A percentile compares a stretch with the other conserved stretches of the same genome.
phyloP scores from a whole-genome alignment of 2,797 vertebrate genomes.

The Phoeniculus purpureus region DNA sequence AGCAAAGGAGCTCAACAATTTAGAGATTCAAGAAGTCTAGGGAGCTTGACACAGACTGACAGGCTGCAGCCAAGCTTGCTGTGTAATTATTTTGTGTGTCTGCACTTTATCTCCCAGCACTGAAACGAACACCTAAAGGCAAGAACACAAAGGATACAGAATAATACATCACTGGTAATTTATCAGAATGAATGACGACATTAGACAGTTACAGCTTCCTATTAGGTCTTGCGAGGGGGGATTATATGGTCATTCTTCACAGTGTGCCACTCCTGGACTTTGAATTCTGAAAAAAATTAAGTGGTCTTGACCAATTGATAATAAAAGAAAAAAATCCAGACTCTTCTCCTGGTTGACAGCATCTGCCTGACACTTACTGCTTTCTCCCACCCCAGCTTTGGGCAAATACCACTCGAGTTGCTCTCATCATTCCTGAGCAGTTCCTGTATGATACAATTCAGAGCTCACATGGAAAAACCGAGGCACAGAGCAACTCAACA shows the following conservation, averaged over 20 bases:
- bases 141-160: slow-evolving; percentile 52
- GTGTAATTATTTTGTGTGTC: slow-evolving; percentile 26
- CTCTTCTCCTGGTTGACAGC: neutral
- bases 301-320: slow-evolving; percentile 1
- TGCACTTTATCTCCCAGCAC: slow-evolving; percentile 55
- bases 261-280: neutral
- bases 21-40: slow-evolving; percentile 3
- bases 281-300: neutral
- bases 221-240: slow-evolving; percentile 39
- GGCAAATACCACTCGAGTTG: neutral
- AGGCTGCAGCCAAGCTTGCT: slow-evolving; percentile 37
- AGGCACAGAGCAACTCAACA: neutral
- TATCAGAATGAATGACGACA: slow-evolving; percentile 12
- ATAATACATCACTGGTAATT: slow-evolving; percentile 31
- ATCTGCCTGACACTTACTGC: neutral
- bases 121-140: slow-evolving; percentile 68
- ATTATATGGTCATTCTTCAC: neutral
- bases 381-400: neutral
- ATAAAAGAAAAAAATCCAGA: neutral
- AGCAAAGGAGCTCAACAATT: slow-evolving; percentile 36
- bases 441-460: neutral
- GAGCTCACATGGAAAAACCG: neutral
- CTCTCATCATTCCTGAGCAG: neutral
- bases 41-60: slow-evolving; percentile 52
- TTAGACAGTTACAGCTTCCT: slow-evolving; percentile 28